These are phyloP conservation scores for Phrynocephalus versicolor DNA, from an alignment of 2,113 vertebrate species.

Conservation along the genomic window DNA sequence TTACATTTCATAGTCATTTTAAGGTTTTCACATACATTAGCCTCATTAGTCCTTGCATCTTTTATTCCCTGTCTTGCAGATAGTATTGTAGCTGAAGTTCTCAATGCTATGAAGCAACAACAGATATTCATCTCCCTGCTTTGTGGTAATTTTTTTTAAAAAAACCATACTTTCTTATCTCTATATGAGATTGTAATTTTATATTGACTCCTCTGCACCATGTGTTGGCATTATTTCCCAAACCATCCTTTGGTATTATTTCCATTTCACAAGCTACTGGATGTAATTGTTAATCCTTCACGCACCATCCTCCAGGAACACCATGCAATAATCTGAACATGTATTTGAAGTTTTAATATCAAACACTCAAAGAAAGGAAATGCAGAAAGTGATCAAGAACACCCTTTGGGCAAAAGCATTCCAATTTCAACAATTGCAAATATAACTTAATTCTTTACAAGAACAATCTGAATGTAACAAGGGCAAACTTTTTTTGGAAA, in stretches of 20 bases:
- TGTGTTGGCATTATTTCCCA: neutral
- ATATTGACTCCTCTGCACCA: neutral
- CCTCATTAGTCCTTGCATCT: neutral
- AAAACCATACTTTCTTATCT: neutral
- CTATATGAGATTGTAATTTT: neutral
- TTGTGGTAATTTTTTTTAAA: neutral
- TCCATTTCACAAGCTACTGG: neutral
- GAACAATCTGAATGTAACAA: neutral
- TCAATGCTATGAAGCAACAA: neutral
- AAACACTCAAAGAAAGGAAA: neutral
- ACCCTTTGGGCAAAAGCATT: neutral
- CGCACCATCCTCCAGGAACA: neutral
- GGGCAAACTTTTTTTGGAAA: neutral
- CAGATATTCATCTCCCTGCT: neutral
- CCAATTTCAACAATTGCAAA: neutral
- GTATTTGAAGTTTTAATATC: neutral
- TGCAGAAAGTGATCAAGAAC: neutral
- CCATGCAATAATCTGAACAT: neutral
- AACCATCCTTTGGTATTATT: neutral
- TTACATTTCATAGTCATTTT: too few species aligned
- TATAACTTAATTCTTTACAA: neutral
- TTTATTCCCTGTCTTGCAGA: constrained; percentile 20
- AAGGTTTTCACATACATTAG: rapidly evolving
- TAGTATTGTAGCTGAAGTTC: neutral
- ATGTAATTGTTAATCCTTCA: neutral